These are phyloP conservation scores for Oxyura jamaicensis DNA, from an alignment of 2,113 vertebrate genomes.

Conservation along the genomic window DNA sequence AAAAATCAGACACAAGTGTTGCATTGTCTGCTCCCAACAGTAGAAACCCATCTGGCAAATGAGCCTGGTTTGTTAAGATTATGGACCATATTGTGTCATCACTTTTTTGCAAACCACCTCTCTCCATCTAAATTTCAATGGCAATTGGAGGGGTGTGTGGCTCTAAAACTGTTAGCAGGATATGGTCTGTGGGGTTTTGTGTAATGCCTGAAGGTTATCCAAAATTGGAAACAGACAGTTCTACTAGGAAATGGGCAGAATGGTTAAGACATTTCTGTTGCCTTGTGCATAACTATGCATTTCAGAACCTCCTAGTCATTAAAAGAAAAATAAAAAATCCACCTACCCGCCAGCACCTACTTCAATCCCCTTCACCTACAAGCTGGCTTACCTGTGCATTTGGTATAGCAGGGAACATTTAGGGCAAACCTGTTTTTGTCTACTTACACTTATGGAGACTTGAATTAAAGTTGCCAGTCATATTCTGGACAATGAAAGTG, in stretches of 20 bases:
- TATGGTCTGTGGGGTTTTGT: neutral
- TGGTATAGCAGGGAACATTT: neutral
- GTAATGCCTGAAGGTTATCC: neutral
- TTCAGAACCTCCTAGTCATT: neutral
- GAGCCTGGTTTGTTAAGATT: neutral
- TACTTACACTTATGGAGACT: neutral
- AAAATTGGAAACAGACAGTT: neutral
- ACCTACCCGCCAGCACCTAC: neutral
- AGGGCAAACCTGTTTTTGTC: neutral
- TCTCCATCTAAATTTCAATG: neutral
- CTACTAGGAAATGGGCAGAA: neutral
- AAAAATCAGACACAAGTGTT: neutral
- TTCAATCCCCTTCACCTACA: neutral
- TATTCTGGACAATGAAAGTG: too few species aligned
- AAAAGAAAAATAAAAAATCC: neutral
- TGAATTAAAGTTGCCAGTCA: neutral
- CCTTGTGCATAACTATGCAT: neutral
- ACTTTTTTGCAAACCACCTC: neutral
- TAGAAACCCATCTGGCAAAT: conserved; percentile 1
- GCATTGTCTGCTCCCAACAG: neutral
- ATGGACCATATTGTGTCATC: neutral
- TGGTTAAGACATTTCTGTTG: neutral
- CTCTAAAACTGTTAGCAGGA: neutral
- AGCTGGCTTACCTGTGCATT: neutral
- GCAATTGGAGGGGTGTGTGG: neutral